Evolutionary conservation across 2,113 vertebrate genomes (phyloP).

Genomic region (Phoxinus phoxinus): DNA sequence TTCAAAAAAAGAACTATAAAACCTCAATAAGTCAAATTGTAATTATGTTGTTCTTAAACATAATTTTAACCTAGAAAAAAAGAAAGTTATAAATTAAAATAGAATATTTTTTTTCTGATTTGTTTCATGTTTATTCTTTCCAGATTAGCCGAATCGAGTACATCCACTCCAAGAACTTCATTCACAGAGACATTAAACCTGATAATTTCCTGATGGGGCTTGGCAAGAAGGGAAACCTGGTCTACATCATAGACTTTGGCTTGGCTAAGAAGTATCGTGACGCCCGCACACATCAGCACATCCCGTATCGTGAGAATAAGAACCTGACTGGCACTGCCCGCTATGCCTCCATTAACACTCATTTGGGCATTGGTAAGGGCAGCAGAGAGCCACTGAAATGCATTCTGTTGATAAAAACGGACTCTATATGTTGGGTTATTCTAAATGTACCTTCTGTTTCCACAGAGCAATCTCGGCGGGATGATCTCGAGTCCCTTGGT

Average conservation of each 20-base stretch:
- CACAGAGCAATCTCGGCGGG: constrained; percentile 94
- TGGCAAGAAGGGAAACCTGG: constrained; percentile 96
- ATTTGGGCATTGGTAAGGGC: constrained; percentile 91
- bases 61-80: neutral
- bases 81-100: neutral
- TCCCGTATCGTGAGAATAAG: constrained; percentile 97
- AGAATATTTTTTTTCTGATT: neutral
- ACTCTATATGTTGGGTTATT: neutral
- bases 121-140: constrained; percentile 9
- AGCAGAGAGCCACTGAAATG: neutral
- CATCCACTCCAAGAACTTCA: constrained; percentile 99
- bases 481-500: constrained; percentile 96
- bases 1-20: neutral
- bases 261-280: constrained; percentile 98
- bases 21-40: neutral
- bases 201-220: constrained; percentile 99
- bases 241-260: constrained; percentile 98
- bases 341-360: constrained; percentile 98
- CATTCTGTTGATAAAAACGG: neutral
- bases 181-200: constrained; percentile 96
- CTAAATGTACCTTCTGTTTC: constrained; percentile 18
- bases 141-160: constrained; percentile 98
- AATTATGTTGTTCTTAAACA: neutral
- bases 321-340: constrained; percentile 96
- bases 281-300: constrained; percentile 96